These are phyloP conservation scores for Zhuqinia jingwanae DNA, from an alignment of 2,888 invertebrate genomes.

Conservation along the genomic window DNA sequence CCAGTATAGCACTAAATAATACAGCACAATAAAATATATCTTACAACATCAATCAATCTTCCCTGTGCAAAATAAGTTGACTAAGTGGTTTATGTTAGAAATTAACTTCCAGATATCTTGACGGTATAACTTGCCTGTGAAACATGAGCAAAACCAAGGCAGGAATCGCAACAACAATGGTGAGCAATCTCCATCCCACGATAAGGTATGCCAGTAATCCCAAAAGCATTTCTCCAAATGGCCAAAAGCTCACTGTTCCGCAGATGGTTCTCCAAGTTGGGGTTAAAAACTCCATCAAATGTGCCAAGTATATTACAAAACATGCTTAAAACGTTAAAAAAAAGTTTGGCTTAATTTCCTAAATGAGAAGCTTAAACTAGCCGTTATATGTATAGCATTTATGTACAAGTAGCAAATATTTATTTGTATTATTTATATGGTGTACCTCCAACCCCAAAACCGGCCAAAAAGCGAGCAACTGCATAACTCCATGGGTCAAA, in stretches of 20 bases:
- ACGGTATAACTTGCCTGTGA: conserved; percentile 50
- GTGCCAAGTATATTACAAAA: conserved; percentile 70
- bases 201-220: conserved; percentile 68
- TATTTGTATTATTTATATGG: too few relatives aligned
- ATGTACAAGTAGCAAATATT: too few relatives aligned
- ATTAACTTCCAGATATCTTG: too few relatives aligned
- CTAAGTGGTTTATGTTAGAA: too few relatives aligned
- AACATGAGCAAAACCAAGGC: conserved; percentile 58
- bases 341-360: too few relatives aligned
- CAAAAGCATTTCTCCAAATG: conserved; percentile 69
- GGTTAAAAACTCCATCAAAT: conserved; percentile 76
- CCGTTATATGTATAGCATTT: too few relatives aligned
- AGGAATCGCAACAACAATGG: conserved; percentile 54
- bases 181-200: conserved; percentile 72
- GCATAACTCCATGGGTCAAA: conserved; percentile 72
- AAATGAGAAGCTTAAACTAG: too few relatives aligned
- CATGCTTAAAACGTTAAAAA: conserved; percentile 47
- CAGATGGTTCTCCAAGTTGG: conserved; percentile 72
- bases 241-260: conserved; percentile 71
- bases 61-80: too few relatives aligned
- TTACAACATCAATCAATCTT: too few relatives aligned
- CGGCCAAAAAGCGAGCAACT: conserved; percentile 65
- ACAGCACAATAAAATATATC: background rate
- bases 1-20: conserved; percentile 65
- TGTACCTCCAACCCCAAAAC: conserved; percentile 74